Conservation (phyloP, 1,140 invertebrate genomes). For the Stegodyphus dumicola region DNA sequence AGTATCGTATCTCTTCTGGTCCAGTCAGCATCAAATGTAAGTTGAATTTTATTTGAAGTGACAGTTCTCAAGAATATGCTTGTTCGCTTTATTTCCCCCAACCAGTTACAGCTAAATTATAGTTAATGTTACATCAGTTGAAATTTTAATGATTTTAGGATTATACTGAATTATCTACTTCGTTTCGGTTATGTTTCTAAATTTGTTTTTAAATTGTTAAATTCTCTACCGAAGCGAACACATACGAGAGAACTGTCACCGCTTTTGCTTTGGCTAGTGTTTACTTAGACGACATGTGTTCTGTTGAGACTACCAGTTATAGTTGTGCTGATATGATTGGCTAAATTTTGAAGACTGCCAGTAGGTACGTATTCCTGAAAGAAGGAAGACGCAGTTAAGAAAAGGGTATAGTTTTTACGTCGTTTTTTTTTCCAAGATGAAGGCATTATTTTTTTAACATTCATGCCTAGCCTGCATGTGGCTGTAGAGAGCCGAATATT, state of each 20-base stretch:
- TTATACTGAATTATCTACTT: neutral
- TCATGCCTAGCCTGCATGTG: too few species aligned
- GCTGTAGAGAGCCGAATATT: too few species aligned
- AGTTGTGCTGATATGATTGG: neutral
- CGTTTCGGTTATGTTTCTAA: neutral
- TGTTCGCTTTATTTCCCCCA: neutral
- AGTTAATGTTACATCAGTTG: neutral
- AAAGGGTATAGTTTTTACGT: too few species aligned
- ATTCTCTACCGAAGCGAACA: neutral
- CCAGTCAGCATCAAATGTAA: conserved; percentile 80
- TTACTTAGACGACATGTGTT: conserved; percentile 40
- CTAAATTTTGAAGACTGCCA: neutral
- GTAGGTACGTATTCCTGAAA: neutral
- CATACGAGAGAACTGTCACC: conserved; percentile 16
- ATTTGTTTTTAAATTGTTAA: neutral
- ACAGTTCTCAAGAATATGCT: conserved; percentile 22
- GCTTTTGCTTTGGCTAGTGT: neutral
- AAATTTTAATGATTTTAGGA: neutral
- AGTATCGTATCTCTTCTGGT: conserved; percentile 94
- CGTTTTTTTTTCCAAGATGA: too few species aligned
- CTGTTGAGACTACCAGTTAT: neutral
- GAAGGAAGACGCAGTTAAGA: neutral
- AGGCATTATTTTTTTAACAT: too few species aligned
- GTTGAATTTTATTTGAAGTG: conserved; percentile 53
- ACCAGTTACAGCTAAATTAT: neutral